Evolutionary conservation across 2,888 invertebrate genomes (phyloP).

Genomic region (Caenorhabditis sp.): DNA sequence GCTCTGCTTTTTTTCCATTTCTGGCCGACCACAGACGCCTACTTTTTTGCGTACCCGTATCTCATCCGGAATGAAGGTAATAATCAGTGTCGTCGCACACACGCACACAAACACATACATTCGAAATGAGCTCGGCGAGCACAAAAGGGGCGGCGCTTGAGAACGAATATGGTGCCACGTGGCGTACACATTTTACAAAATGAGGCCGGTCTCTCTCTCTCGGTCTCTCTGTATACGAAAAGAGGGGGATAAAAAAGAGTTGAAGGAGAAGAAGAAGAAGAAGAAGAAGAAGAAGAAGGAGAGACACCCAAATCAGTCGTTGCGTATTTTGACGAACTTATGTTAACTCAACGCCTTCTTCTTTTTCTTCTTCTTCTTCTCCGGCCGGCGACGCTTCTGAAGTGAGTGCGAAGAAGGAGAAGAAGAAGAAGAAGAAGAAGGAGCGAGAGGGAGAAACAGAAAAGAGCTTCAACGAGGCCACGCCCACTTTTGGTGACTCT

Average conservation of each 20-base stretch:
- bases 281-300: slow-evolving; percentile 17
- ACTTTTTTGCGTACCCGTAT: not conserved
- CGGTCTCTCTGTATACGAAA: no score
- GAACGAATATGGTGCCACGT: slow-evolving; percentile 5
- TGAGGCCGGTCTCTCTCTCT: no score
- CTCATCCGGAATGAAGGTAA: slow-evolving; percentile 13
- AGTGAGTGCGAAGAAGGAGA: slow-evolving; percentile 26
- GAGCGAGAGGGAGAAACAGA: slow-evolving; percentile 8
- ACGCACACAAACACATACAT: slow-evolving; percentile 3
- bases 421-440: slow-evolving; percentile 19
- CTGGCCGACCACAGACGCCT: not conserved
- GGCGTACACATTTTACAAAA: no score
- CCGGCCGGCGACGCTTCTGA: slow-evolving; percentile 16
- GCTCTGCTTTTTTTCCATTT: not conserved
- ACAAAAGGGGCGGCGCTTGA: not conserved
- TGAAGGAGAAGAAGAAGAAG: slow-evolving; percentile 25
- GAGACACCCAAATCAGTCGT: slow-evolving; percentile 55
- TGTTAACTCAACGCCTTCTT: slow-evolving; percentile 54
- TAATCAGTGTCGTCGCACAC: not conserved
- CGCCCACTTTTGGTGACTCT: not conserved
- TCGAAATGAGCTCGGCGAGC: not conserved
- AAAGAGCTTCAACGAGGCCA: no score
- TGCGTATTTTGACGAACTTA: slow-evolving; percentile 60
- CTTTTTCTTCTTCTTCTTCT: slow-evolving; percentile 36
- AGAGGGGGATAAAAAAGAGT: slow-evolving; percentile 37